Conservation (phyloP, 2,888 invertebrate species). For the Himalopsyche anomala region DNA sequence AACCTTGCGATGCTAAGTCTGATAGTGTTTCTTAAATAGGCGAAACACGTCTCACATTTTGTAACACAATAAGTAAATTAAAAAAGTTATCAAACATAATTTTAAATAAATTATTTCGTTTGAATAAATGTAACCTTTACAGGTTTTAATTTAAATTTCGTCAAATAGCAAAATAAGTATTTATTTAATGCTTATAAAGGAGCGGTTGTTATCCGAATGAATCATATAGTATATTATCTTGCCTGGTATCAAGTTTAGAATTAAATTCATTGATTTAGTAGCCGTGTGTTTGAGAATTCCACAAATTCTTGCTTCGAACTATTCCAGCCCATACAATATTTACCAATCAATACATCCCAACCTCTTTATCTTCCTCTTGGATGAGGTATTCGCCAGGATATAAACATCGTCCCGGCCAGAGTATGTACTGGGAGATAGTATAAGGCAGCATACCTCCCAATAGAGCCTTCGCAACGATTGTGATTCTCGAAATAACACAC, state of each 20-base stretch:
- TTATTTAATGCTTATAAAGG: no score
- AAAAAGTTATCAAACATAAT: no score
- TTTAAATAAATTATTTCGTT: no score
- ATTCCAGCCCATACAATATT: constrained; percentile 20
- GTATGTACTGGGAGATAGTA: neutral
- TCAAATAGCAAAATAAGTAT: no score
- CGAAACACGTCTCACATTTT: no score
- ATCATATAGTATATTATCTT: no score
- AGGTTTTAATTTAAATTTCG: no score
- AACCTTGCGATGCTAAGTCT: no score
- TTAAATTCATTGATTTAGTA: constrained; percentile 12
- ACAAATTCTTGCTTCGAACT: constrained; percentile 3
- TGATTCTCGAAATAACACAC: constrained; percentile 37
- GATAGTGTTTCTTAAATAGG: no score
- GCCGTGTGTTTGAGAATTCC: neutral
- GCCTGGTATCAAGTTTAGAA: neutral
- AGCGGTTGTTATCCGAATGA: no score
- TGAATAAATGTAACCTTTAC: no score
- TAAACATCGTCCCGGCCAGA: neutral
- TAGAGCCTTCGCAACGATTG: constrained; percentile 19
- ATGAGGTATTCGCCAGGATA: constrained; percentile 31
- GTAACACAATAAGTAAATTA: no score
- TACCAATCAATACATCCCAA: constrained; percentile 16
- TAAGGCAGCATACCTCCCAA: constrained; percentile 16
- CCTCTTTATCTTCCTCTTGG: constrained; percentile 32